phyloP scores from a whole-genome alignment of 2,113 vertebrate genomes.

The Mungos mungo region DNA sequence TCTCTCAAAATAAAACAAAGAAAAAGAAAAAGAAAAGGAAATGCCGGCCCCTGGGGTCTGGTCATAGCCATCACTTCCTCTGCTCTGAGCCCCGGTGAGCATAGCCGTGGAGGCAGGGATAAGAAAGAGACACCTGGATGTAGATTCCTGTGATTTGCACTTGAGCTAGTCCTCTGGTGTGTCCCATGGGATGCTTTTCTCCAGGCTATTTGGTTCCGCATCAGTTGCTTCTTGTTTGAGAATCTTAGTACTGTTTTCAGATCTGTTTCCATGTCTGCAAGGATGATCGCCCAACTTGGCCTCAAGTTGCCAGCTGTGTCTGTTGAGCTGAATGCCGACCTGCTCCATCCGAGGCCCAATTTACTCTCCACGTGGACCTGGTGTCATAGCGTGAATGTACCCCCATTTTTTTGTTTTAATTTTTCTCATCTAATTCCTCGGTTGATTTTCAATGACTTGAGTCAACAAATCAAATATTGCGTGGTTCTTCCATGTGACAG shows the following conservation, averaged over 20 bases:
- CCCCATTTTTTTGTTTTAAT: neutral
- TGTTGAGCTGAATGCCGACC: neutral
- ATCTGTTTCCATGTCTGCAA: neutral
- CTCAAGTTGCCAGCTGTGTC: neutral
- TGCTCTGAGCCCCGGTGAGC: neutral
- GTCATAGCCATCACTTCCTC: neutral
- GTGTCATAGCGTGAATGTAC: neutral
- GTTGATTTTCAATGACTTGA: neutral
- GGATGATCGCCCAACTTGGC: neutral
- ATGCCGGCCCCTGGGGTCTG: neutral
- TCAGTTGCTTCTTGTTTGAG: neutral
- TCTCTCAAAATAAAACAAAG: too few species aligned
- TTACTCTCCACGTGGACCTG: neutral
- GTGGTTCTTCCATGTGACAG: neutral
- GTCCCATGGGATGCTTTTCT: neutral
- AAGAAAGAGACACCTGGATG: rapidly evolving
- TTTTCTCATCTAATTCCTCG: neutral
- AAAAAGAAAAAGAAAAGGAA: too few species aligned
- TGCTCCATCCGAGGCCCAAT: neutral
- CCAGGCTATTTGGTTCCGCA: neutral
- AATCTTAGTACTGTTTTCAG: neutral
- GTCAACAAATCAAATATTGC: neutral
- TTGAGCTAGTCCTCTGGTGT: neutral
- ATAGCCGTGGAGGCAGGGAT: rapidly evolving
- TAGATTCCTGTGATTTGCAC: neutral